Evolutionary conservation across 2,113 vertebrate species (phyloP).

Genomic region (Gnathonemus longibarbis): DNA sequence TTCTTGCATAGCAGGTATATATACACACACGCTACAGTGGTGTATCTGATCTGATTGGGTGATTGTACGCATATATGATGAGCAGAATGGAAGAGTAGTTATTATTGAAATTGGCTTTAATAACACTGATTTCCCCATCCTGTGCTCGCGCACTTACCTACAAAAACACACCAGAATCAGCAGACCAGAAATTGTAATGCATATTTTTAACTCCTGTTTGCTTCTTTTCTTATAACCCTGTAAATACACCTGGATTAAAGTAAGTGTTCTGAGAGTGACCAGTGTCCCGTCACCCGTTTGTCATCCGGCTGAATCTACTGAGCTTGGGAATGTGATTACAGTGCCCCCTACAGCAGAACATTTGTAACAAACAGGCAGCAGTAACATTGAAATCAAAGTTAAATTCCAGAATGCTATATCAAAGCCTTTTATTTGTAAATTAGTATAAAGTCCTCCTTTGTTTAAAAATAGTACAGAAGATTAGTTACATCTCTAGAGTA

Average conservation of each 20-base stretch:
- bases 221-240: constrained; percentile 48
- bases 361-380: neutral
- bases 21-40: neutral
- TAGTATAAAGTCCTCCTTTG: constrained; percentile 59
- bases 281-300: neutral
- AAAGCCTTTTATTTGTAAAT: constrained; percentile 68
- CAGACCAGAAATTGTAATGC: constrained; percentile 21
- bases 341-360: neutral
- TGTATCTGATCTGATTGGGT: neutral
- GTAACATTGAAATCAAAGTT: neutral
- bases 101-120: constrained; percentile 13
- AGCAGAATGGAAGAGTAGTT: constrained; percentile 10
- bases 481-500: constrained; percentile 45
- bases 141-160: constrained; percentile 27
- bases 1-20: neutral
- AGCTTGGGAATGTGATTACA: neutral
- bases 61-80: neutral
- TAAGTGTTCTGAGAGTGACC: constrained; percentile 28
- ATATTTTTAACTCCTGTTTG: constrained; percentile 40
- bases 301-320: neutral
- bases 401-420: constrained; percentile 35
- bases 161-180: constrained; percentile 37
- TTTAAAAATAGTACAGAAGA: constrained; percentile 55
- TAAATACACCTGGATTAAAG: constrained; percentile 58
- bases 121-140: constrained; percentile 14